phyloP scores from a whole-genome alignment of 1,140 invertebrate genomes.

The Zophobas atratus region DNA sequence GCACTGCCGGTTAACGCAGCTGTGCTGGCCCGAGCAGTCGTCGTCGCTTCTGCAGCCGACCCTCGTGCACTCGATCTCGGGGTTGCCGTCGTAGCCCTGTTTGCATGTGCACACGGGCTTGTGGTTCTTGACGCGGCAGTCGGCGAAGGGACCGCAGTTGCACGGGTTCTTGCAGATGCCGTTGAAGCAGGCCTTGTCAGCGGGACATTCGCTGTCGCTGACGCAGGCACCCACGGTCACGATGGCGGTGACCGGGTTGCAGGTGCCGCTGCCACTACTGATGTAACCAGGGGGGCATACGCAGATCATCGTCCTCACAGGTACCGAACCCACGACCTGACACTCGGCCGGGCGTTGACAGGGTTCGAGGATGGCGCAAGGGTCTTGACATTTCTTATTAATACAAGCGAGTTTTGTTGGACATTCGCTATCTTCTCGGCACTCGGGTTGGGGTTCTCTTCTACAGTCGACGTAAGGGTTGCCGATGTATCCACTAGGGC shows the following conservation, averaged over 20 bases:
- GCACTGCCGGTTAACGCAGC: slow-evolving; percentile 85
- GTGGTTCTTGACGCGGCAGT: slow-evolving; percentile 85
- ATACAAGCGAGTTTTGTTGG: slow-evolving; percentile 85
- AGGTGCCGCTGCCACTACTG: slow-evolving; percentile 85
- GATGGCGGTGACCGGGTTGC: slow-evolving; percentile 79
- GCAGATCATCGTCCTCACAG: slow-evolving; percentile 91
- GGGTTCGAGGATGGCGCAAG: slow-evolving; percentile 83
- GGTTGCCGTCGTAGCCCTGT: slow-evolving; percentile 86
- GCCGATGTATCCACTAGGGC: slow-evolving; percentile 79
- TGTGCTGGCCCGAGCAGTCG: slow-evolving; percentile 83
- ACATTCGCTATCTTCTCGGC: slow-evolving; percentile 86
- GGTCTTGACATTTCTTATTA: slow-evolving; percentile 85
- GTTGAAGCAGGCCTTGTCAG: slow-evolving; percentile 84
- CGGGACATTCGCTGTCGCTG: slow-evolving; percentile 82
- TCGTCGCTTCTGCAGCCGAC: slow-evolving; percentile 81
- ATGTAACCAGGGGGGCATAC: slow-evolving; percentile 90
- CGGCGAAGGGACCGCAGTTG: slow-evolving; percentile 84
- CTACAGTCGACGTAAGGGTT: slow-evolving; percentile 88
- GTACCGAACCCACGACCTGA: slow-evolving; percentile 83
- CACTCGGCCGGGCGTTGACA: slow-evolving; percentile 86
- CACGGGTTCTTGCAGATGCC: slow-evolving; percentile 87
- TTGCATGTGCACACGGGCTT: slow-evolving; percentile 88
- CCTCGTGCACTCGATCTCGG: slow-evolving; percentile 81
- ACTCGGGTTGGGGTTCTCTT: slow-evolving; percentile 81
- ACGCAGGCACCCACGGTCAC: slow-evolving; percentile 79